phyloP scores from a whole-genome alignment of 2,888 invertebrate species.

The Tenthredo scrophulariae region DNA sequence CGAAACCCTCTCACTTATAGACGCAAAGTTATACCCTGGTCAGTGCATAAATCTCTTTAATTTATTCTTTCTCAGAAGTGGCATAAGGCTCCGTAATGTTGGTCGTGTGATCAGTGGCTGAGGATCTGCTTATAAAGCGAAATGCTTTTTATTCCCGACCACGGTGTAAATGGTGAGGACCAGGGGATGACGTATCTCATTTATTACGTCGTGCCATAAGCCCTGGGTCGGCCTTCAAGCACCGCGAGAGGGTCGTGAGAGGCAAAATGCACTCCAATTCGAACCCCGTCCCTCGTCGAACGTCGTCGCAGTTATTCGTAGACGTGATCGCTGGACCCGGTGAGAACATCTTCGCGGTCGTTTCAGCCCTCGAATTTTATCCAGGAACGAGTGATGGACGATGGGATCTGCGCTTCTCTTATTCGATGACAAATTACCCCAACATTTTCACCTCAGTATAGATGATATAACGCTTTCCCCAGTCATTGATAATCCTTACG shows the following conservation, averaged over 20 bases:
- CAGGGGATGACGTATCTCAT: conserved; percentile 26
- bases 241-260: neutral
- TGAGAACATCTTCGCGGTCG: conserved; percentile 2
- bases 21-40: neutral
- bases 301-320: conserved; percentile 5
- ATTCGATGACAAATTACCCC: conserved; percentile 8
- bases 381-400: conserved; percentile 6
- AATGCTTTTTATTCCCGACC: neutral
- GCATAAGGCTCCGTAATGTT: neutral
- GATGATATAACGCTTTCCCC: neutral
- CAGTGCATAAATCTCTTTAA: neutral
- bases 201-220: conserved; percentile 14
- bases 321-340: conserved; percentile 1
- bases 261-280: conserved; percentile 28
- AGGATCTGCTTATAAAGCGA: neutral
- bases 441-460: neutral
- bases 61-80: neutral
- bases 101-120: neutral
- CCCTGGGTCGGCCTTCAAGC: conserved; percentile 1
- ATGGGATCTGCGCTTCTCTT: neutral
- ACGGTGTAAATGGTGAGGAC: neutral
- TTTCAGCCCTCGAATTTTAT: conserved; percentile 21
- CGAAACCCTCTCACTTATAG: neutral
- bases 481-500: neutral
- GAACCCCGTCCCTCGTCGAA: neutral